Base-by-base conservation (phyloP, 2,113 vertebrate species). In the Dipodomys spectabilis region DNA sequence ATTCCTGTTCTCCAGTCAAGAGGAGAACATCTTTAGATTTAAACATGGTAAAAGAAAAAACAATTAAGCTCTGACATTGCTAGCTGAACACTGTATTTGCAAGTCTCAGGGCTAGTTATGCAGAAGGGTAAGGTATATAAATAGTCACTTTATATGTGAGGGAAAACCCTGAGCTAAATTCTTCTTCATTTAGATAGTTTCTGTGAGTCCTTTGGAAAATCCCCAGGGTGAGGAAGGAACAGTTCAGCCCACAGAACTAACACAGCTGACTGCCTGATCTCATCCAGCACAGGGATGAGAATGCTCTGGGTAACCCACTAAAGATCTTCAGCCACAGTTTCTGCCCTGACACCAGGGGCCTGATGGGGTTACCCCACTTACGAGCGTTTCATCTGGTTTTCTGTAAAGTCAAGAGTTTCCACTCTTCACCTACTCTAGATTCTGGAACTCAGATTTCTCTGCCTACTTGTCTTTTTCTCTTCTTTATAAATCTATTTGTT, bases 141-240 rank as follows among this genome's bases (percentile, higher is more conserved):
- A 94, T 28, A 88, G 30, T 79, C 83, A 57, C 79, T 45, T 92
- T 71, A 80, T 62, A 91, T 95, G 82, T 94, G 65, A 95, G 91
- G 94, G 91, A 91, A 89, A 93, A 74, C 49, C 49, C 77, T 71
- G 72, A 85, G 81, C 92, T 88, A 87, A 91, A 83, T 86, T 93
- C 64, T 91, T 85, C 68, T 78, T 49, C 77, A 82, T 45, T 73
- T 91, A 95, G 60, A 97, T 23, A 32, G 86, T 20, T 8, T 69
- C 91, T 85, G 74, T 73, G 68, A 89, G 68, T 81, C 88, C 83
- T 96, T 82, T 81, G 81, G n/a, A 92, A 95, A 95, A 73, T 57
- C 65, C 87, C 82, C 27, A 2, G 7, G 85, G 68, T n/a, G n/a
- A 84, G 0, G 0, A 96, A 78, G 93, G 91, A 92, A 94, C 95